phyloP scores from a whole-genome alignment of 1,140 invertebrate species.

The Cherax quadricarinatus region DNA sequence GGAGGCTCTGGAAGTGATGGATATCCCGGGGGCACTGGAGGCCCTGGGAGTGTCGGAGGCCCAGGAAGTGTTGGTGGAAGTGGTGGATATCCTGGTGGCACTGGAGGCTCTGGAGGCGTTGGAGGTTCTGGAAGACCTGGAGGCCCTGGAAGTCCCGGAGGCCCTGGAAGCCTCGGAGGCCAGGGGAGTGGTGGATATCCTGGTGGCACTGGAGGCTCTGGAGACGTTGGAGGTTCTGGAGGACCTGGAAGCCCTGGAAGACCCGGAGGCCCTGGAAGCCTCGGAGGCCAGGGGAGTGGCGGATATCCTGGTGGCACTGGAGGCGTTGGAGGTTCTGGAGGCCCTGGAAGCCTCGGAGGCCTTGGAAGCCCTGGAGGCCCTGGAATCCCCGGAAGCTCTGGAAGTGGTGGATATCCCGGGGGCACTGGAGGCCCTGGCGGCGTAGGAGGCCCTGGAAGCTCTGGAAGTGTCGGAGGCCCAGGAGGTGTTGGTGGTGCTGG shows the following conservation, averaged over 20 bases:
- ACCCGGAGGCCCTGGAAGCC: slow-evolving; percentile 15
- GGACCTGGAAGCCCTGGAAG: neutral
- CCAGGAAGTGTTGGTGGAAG: neutral
- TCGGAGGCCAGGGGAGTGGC: neutral
- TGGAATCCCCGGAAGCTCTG: neutral
- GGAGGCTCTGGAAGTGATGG: slow-evolving; percentile 29
- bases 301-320: neutral
- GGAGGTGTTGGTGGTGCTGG: slow-evolving; percentile 6
- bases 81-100: neutral
- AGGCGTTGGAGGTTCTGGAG: neutral
- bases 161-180: neutral
- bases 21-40: neutral
- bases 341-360: slow-evolving; percentile 8
- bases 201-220: slow-evolving; percentile 10
- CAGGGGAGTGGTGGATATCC: slow-evolving; percentile 7
- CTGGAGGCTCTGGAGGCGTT: neutral
- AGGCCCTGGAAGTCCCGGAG: slow-evolving; percentile 7
- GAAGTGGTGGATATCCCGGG: neutral
- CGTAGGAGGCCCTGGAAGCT: slow-evolving; percentile 6
- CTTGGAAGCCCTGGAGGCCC: slow-evolving; percentile 1
- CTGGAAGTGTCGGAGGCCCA: neutral
- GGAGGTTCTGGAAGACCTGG: neutral
- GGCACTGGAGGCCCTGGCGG: neutral
- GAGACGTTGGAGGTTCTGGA: slow-evolving; percentile 15
- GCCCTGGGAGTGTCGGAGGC: neutral